Conservation (phyloP, 2,113 vertebrate genomes). For the Propithecus coquereli region DNA sequence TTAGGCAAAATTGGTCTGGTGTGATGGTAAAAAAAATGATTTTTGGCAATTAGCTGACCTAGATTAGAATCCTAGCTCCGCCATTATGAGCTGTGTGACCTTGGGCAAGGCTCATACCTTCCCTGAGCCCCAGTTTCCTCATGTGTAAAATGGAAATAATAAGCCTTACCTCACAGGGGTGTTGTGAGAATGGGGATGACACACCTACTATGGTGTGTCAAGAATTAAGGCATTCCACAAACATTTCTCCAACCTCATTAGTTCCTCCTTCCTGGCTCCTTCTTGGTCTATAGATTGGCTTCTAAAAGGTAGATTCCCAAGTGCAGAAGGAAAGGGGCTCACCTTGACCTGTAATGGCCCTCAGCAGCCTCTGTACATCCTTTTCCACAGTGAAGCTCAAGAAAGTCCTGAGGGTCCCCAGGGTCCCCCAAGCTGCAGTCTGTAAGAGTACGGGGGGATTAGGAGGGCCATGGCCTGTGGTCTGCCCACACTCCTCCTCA, state of each 20-base stretch:
- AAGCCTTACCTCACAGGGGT: background rate
- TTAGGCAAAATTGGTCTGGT: background rate
- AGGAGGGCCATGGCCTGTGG: background rate
- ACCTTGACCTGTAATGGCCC: constrained; percentile 72
- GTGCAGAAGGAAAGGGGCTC: background rate
- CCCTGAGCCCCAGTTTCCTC: background rate
- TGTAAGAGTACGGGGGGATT: background rate
- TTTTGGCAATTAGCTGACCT: background rate
- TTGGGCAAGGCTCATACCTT: background rate
- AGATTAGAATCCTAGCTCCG: background rate
- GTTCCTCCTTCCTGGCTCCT: background rate
- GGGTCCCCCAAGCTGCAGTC: constrained; percentile 75
- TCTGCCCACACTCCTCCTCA: rapidly evolving
- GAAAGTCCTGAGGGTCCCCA: constrained; percentile 77
- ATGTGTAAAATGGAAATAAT: background rate
- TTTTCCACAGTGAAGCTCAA: constrained; percentile 71
- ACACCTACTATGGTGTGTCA: background rate
- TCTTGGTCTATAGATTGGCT: background rate
- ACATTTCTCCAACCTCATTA: background rate
- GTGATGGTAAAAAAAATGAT: background rate
- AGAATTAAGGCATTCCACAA: background rate
- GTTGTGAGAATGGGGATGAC: background rate
- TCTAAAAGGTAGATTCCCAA: background rate
- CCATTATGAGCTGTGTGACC: background rate
- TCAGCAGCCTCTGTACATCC: constrained; percentile 69